Base-by-base conservation (phyloP, 2,888 invertebrate species). In the Sicus ferrugineus region DNA sequence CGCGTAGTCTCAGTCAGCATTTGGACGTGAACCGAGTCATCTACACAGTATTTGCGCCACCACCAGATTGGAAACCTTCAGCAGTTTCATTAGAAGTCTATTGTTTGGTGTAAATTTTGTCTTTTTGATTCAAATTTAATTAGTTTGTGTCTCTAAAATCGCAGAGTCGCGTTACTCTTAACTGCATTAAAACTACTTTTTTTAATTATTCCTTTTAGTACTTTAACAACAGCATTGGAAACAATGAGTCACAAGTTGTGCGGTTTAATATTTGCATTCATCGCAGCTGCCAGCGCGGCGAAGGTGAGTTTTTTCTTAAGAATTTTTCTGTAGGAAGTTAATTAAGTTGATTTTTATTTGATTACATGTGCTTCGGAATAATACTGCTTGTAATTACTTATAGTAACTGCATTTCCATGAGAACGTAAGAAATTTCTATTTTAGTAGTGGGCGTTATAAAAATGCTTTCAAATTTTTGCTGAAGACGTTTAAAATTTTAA, bases 181-280 rank as follows among this genome's bases (percentile, higher is more conserved):
- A 31, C 0, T 21, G 59, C 3, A 59, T n/a, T n/a, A 19, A 34
- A 61, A 42, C 16, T 38, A 21, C 21, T 14, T 23, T 26, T 38
- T 31, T 30, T 34, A 42, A 42, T 61, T 42, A 61, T 42, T 34
- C 61, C 21, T 16, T 38, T 34, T 19, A 19, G 59, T 59, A 19
- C 59, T 11, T 34, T 11, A 30, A 16, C 16, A 26, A 16, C 38
- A 46, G 19, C 52, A 52, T 30, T 48, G 71, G 23, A 9, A 54
- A 19, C 2, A 2, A 78, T 78, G 78, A 73, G 56, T 75, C 76
- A 75, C 52, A 77, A 73, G 70, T 61, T 75, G 34, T 72, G 76
- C 70, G 77, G 75, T 73, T 75, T 81, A 71, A 66, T 78, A 63
- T 75, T 81, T 70, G 77, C 74, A 56, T 72, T 79, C 68, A 70